A percentile compares a stretch with the other conserved stretches of the same genome.
Conservation (phyloP, 2,797 vertebrate genomes). For the Coluber constrictor region DNA sequence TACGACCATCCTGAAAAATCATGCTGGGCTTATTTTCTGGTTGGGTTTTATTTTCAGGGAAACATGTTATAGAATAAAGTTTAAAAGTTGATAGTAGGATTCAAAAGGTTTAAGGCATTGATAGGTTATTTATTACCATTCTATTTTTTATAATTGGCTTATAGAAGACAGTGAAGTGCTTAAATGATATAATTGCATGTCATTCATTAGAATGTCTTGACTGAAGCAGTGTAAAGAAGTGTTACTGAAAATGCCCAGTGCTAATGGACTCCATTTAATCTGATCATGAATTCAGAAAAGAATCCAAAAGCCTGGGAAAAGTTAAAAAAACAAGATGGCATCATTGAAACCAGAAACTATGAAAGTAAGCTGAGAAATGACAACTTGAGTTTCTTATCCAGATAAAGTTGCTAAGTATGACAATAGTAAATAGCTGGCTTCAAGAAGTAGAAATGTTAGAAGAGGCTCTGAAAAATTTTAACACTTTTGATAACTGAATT, state of each 20-base stretch:
- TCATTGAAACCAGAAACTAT: background rate
- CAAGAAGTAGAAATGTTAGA: background rate
- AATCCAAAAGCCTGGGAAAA: background rate
- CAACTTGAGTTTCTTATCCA: background rate
- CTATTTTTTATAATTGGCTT: background rate
- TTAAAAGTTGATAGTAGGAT: background rate
- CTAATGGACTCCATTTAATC: background rate
- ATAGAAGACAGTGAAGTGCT: background rate
- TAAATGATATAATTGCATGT: background rate
- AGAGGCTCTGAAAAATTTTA: background rate
- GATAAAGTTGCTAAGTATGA: background rate
- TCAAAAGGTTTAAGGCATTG: background rate
- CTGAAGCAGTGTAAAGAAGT: background rate
- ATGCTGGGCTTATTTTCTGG: too few species aligned
- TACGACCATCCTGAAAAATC: too few species aligned
- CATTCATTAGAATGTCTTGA: background rate
- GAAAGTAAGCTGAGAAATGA: background rate
- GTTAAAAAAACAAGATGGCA: background rate
- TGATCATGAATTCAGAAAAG: background rate
- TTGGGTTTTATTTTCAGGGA: too few species aligned
- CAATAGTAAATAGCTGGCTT: background rate
- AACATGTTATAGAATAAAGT: background rate
- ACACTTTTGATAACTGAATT: background rate
- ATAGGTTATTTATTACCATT: background rate
- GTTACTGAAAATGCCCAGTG: background rate